These are phyloP conservation scores for Drosophila putrida DNA, from an alignment of 2,888 invertebrate species.

Conservation along the genomic window DNA sequence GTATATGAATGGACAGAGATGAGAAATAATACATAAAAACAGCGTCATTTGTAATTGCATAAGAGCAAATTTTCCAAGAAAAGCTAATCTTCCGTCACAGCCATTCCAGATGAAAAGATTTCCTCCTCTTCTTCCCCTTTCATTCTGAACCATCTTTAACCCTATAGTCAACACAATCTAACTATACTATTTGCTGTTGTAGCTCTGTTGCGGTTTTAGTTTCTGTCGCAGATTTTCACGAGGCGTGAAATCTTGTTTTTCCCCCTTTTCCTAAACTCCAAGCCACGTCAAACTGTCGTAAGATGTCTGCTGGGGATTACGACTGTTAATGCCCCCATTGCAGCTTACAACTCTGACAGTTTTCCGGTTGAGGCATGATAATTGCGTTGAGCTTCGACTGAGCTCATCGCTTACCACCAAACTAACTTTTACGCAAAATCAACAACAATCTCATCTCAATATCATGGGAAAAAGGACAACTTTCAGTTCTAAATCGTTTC, in stretches of 20 bases:
- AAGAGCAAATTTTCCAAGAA: constrained; percentile 8
- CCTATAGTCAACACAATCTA: constrained; percentile 18
- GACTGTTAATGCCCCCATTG: constrained; percentile 29
- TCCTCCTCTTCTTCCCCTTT: neutral
- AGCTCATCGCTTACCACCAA: constrained; percentile 14
- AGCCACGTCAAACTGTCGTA: constrained; percentile 29
- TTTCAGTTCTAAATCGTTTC: no score
- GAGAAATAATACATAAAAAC: constrained; percentile 9
- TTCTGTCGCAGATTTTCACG: constrained; percentile 40
- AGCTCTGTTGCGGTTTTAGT: constrained; percentile 39
- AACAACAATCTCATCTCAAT: constrained; percentile 1
- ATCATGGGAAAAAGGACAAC: no score
- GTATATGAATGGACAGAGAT: constrained; percentile 1
- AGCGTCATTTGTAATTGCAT: constrained; percentile 8
- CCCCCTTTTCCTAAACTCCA: neutral
- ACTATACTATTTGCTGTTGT: constrained; percentile 15
- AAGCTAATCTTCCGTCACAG: constrained; percentile 3
- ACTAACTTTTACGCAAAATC: constrained; percentile 33
- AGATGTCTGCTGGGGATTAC: constrained; percentile 51
- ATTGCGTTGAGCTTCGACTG: constrained; percentile 43
- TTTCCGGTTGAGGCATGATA: constrained; percentile 41
- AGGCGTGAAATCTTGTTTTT: neutral
- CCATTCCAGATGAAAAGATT: constrained; percentile 7
- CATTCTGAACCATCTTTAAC: neutral
- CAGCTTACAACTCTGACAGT: constrained; percentile 45